Evolutionary conservation across 2,797 vertebrate species (phyloP).

Genomic region (Siniperca scherzeri): DNA sequence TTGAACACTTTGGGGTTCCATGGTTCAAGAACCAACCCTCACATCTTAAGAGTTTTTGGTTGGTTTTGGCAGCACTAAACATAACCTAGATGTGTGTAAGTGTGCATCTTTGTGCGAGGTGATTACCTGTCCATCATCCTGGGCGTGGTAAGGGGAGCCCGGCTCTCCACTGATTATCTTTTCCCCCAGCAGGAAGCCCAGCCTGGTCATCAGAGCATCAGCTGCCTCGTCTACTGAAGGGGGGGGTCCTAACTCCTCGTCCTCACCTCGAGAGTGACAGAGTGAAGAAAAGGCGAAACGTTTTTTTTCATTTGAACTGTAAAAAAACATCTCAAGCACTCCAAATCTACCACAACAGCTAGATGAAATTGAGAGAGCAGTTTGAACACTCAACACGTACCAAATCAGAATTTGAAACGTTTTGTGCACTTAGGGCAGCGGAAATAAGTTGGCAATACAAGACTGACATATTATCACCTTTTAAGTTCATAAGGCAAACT

Average conservation of each 20-base stretch:
- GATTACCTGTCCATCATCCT: conserved; percentile 92
- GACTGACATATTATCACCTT: not conserved
- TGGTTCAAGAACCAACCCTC: too few relatives aligned
- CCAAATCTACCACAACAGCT: not conserved
- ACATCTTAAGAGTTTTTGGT: too few relatives aligned
- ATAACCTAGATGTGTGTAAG: not conserved
- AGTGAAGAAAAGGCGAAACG: not conserved
- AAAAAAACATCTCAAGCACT: not conserved
- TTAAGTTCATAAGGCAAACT: not conserved
- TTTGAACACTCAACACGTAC: not conserved
- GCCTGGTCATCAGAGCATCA: conserved; percentile 96
- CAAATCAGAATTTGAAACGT: not conserved
- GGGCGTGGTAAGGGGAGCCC: conserved; percentile 88
- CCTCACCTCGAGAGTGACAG: conserved; percentile 84
- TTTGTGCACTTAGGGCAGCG: not conserved
- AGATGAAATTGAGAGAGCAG: not conserved
- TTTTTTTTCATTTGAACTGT: not conserved
- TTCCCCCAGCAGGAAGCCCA: conserved; percentile 96
- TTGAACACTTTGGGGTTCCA: too few relatives aligned
- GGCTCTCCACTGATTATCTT: conserved; percentile 89
- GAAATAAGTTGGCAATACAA: not conserved
- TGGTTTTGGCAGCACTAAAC: not conserved
- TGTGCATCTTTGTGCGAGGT: not conserved
- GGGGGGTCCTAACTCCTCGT: conserved; percentile 93
- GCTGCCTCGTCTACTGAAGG: conserved; percentile 96